Base-by-base conservation (phyloP, 2,888 invertebrate genomes). In the Perdita meconis region DNA sequence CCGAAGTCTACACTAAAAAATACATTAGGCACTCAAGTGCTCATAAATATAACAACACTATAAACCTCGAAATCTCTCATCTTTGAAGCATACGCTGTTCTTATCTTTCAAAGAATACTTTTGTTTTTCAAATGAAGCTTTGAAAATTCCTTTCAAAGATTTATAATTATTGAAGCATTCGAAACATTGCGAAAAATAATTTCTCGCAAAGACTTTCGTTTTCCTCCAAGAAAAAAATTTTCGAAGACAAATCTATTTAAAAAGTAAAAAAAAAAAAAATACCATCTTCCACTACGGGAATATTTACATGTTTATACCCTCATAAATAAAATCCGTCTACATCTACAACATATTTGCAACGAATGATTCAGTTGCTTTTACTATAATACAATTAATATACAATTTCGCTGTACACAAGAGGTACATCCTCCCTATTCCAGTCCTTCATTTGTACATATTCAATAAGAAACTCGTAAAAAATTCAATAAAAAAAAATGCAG, bases 361-460 rank as follows among this genome's bases (percentile, higher is more conserved):
- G 10, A 55, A 55, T 65, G 47, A 74, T 50, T 55, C 47, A 65
- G 53, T 65, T 74, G 55, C 47, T 22, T 59, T 59, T 65, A 55
- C 65, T 74, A 75, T 75, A 26, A 47, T 75, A 75, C 65, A 73
- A 72, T 57, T n/a, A 30, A 34, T 75, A 57, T 75, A 74, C 60
- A 60, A 74, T 65, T 53, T 2, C 34, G 59, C 59, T n/a, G 53
- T 64, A 30, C 55, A 30, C 74, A 75, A 59, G 74, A 65, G 16
- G 22, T 1, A 44, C 44, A 36, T 19, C n/a, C 8, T 36, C 51
- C 8, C 24, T 36, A 8, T 64, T 30, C 38, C 36, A 8, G 30
- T n/a, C 34, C 44, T 34, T 22, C 26, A 19, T 73, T 59, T 74
- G 36, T 65, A 74, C 44, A 59, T 40, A 65, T 64, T 51, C 36